Base-by-base conservation (phyloP, 2,888 invertebrate species). In the Drosophila stalkeri region DNA sequence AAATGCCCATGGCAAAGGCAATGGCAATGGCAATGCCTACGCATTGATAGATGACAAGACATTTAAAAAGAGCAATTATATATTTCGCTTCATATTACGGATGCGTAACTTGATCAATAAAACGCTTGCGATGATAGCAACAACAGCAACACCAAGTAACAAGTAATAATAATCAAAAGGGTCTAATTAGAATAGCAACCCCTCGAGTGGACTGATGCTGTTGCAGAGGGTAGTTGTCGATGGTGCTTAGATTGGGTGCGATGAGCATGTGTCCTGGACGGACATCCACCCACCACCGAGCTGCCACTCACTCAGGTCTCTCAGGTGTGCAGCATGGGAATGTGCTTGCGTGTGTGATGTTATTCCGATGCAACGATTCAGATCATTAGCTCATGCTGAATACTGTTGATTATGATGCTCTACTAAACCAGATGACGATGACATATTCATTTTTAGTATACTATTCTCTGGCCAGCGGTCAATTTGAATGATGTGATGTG, bases 341-440 rank as follows among this genome's bases (percentile, higher is more conserved):
- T 91, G 71, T 33, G 80, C 62, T 91, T 84, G 90, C 91, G 90
- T 91, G 90, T 91, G 91, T 77, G 82, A 80, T 85, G 91, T 78
- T 81, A 89, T 90, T 49, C 61, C 52, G 9, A 23, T 39, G 46
- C 16, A 56, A 59, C 62, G 79, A 70, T 79, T 64, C 46, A 64
- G 63, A 75, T 86, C 83, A 89, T 89, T 86, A 85, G 77, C 74
- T 61, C 37, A 23, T 43, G 27, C 16, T 16, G 54, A 33, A n/a
- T 44, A 47, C 55, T 56, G 55, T 54, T 62, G 74, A 75, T 74
- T 64, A 59, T 60, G 87, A 82, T 86, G 89, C 82, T 86, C 87
- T 77, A 89, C 71, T 87, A 82, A 82, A 89, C 81, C 91, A 91
- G 91, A 91, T 91, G 91, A 91, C 91, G 82, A 91, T 91, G 91